Evolutionary conservation across 2,888 invertebrate genomes (phyloP), one percentile per base, ranked within the genome.

Genomic region (Gryllus longicercus): DNA sequence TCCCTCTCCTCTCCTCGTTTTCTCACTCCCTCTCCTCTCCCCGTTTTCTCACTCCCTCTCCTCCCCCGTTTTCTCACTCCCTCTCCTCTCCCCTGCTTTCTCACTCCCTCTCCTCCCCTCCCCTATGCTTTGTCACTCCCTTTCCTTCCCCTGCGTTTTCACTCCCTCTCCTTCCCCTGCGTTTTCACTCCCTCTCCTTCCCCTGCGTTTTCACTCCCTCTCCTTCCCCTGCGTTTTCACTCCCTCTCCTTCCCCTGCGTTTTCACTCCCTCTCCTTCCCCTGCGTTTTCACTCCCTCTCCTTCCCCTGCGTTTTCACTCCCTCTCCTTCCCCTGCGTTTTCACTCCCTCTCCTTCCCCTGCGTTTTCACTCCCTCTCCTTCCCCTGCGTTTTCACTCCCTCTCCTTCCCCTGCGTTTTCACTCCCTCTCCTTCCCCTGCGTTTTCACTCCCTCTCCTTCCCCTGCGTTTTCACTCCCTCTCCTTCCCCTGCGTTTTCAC

Each of bases 21-120:
- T 25, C 14, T 1, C 14, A 12, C 74, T 77, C 23, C 75, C 11
- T 78, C 80, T 50, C 16, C 23, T 76, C 50, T 74, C 50, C 51
- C 51, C n/a, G 51, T 77, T 51, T 51, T 25, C 77, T 79, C 77
- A 21, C 76, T 14, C 16, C 38, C 51, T 76, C 76, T 51, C 23
- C 50, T 49, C 51, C 11, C 63, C 75, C 14, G n/a, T 75, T 21
- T 75, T 18, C 16, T 18, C 25, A 8, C 51, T 50, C 63, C 51
- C 75, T 75, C 79, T 38, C 18, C 8, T n/a, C 11, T 50, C 49
- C n/a, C 23, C 38, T 51, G 25, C 38, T 25, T 75, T 74, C 11
- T n/a, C 63, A 1, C 78, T 4, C 50, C 2, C 50, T 78, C 78
- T 21, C 74, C 11, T 18, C 23, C 63, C 63, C 2, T 49, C 49